Conservation (phyloP, 2,888 invertebrate species). For the Dorcus hopei region DNA sequence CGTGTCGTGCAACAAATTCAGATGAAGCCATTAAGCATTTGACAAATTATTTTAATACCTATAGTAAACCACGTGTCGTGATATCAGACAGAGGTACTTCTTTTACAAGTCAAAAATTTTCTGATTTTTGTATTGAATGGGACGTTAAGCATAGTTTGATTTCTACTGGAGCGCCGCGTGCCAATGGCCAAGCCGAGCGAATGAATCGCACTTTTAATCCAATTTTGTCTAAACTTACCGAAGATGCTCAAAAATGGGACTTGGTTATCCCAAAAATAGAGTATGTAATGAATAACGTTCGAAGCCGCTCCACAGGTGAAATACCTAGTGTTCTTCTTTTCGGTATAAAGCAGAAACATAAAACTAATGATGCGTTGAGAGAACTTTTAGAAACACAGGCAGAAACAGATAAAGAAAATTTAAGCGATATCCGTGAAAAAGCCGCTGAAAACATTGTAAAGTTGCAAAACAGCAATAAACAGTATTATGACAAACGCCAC, state of each 20-base stretch:
- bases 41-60: conserved; percentile 23
- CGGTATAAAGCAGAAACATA: conserved; percentile 29
- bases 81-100: conserved; percentile 32
- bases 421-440: conserved; percentile 21
- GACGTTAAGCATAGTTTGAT: conserved; percentile 28
- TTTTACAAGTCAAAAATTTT: conserved; percentile 31
- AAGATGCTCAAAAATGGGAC: conserved; percentile 25
- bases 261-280: conserved; percentile 13
- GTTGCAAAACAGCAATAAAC: conserved; percentile 26
- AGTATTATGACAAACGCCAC: conserved; percentile 28
- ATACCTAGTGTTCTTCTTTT: conserved; percentile 31
- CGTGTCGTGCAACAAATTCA: conserved; percentile 20
- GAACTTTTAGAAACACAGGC: conserved; percentile 5
- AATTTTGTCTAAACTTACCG: conserved; percentile 27
- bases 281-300: conserved; percentile 21
- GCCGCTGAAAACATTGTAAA: conserved; percentile 21
- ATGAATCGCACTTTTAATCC: conserved; percentile 26
- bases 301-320: conserved; percentile 25
- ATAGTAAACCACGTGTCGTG: conserved; percentile 25
- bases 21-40: conserved; percentile 24
- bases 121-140: conserved; percentile 20
- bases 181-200: conserved; percentile 35
- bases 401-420: background rate
- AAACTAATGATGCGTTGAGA: conserved; percentile 10
- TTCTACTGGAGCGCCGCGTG: conserved; percentile 30